Base-by-base conservation (phyloP, 2,797 vertebrate species). In the Channallabes apus region DNA sequence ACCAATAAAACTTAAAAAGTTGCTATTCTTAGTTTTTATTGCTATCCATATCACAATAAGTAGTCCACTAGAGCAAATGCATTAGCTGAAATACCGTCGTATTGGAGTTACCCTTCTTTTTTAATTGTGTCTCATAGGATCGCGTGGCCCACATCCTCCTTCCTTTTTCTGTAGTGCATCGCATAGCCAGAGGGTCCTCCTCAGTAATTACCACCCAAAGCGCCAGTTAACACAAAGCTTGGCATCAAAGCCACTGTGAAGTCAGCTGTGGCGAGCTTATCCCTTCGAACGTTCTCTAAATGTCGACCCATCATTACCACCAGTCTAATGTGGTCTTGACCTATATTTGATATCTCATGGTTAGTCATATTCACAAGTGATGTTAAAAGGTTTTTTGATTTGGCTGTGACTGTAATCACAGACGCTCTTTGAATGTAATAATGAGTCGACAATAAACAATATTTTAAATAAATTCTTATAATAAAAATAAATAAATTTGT, bases 201-300 rank as follows among this genome's bases (percentile, higher is more conserved):
- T 72, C 88, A 92, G 83, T 93, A 93, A 94, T 94, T 94, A 93
- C 92, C 92, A 92, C 90, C 85, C 84, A 87, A 72, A 72, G 68
- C 61, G 88, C 89, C 93, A 92, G 92, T 94, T 92, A 93, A 91
- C 91, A 91, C 92, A 90, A 87, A 85, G 87, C 82, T 88, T 87
- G 77, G 90, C 91, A 94, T 94, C 93, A 93, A 93, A 94, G 92
- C 87, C 86, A 88, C 78, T 67, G 78, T 80, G 64, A 84, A 69
- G 84, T 69, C 80, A 9, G 38, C 41, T 85, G 80, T 46, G 35
- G 22, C 15, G 46, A 86, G 80, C 64, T 82, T 77, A 84, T 82
- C 71, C 64, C 32, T 41, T 27, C 14, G 6, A 71, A 51, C 32
- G 14, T 69, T 84, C 59, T 61, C 54, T 15, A 29, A 64, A 67